Evolutionary conservation across 2,888 invertebrate species (phyloP), one percentile per base, ranked within the genome.

Genomic region (Thereva unica): DNA sequence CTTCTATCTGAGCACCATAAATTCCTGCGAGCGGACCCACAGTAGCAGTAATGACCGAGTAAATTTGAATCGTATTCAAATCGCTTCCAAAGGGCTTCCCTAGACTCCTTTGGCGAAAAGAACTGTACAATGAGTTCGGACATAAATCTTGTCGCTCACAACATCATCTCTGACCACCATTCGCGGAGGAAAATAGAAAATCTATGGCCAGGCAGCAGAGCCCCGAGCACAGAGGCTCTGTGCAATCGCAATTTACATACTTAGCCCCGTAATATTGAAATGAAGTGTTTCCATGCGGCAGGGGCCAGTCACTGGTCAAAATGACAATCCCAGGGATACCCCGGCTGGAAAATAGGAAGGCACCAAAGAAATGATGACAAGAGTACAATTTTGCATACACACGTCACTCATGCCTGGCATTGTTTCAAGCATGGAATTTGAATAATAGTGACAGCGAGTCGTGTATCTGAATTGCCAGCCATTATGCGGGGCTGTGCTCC

Each of bases 381-480:
- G 34, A 52, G 50, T 40, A 38, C 55, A 44, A 52, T 63, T 68
- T 68, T 66, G 68, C 68, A 68, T 68, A 68, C 61, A 66, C 57
- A 66, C 68, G 68, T 68, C 68, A 68, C 66, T 68, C 68, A 68
- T 45, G 59, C 47, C 59, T 47, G 47, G 59, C 38, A 59, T 59
- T 59, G 59, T 59, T 59, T 59, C 35, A 59, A 47, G 23, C 12
- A 44, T 38, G 37, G 37, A 49, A 59, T 59, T 59, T 59, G 59
- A 59, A 59, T 59, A 59, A 59, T 59, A 59, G 44, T 49, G 47
- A 59, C 59, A 59, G 38, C n/a, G 37, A 12, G 59, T 38, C 47
- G 47, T 59, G 47, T 49, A 59, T 59, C 59, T 59, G 47, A 59
- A 49, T 47, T 47, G 59, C 6, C 47, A 44, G 35, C 47, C 42